A percentile compares a stretch with the other conserved stretches of the same genome.
phyloP scores from a whole-genome alignment of 2,888 invertebrate genomes.

The Ischnus inquisitorius region DNA sequence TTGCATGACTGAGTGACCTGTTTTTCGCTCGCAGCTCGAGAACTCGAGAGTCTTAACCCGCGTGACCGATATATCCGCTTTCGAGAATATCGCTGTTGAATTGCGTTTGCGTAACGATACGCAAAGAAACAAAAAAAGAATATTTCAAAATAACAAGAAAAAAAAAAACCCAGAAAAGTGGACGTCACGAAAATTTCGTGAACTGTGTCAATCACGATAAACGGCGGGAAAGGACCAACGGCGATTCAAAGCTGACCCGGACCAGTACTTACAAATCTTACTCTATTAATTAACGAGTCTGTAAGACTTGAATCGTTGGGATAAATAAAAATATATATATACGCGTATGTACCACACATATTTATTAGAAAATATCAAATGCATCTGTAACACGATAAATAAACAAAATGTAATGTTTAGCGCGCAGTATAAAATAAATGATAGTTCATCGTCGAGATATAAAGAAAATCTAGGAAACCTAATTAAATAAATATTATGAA shows the following conservation, averaged over 20 bases:
- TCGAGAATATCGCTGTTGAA: conserved; percentile 5
- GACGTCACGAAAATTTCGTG: not conserved
- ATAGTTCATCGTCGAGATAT: not conserved
- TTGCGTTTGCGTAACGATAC: conserved; percentile 9
- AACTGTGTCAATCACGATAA: conserved; percentile 1
- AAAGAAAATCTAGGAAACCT: not conserved
- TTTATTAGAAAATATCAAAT: conserved; percentile 33
- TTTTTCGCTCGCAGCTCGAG: conserved; percentile 47
- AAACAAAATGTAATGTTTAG: not conserved
- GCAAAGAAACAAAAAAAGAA: not conserved
- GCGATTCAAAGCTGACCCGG: conserved; percentile 1
- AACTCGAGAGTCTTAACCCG: conserved; percentile 15
- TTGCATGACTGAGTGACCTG: conserved; percentile 61
- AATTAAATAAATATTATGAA: not conserved
- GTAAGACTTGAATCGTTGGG: not conserved
- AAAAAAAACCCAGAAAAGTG: not conserved
- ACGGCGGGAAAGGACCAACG: not conserved
- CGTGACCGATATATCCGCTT: not conserved
- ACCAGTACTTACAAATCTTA: not conserved
- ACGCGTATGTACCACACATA: not conserved
- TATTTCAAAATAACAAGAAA: not conserved
- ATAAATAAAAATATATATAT: not conserved
- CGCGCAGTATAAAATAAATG: not conserved
- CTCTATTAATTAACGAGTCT: conserved; percentile 7
- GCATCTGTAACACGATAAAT: not conserved